Evolutionary conservation across 2,888 invertebrate genomes (phyloP).

Genomic region (Tanypteryx hageni): DNA sequence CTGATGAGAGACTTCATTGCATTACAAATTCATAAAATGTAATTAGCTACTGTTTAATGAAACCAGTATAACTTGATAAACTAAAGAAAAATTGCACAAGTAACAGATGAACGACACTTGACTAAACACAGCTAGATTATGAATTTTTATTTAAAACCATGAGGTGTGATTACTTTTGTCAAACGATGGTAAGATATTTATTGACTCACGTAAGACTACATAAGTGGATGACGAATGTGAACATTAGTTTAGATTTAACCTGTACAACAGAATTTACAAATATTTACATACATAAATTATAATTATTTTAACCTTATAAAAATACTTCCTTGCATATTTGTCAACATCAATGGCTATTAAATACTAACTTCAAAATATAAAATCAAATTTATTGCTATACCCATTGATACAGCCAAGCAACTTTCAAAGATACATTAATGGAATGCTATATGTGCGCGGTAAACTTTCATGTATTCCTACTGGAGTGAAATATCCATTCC

Average conservation of each 20-base stretch:
- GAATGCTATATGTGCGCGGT: neutral
- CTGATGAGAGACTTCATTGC: too few species aligned
- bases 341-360: neutral
- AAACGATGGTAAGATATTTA: too few species aligned
- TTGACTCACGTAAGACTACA: neutral
- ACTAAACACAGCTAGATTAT: too few species aligned
- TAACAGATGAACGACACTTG: too few species aligned
- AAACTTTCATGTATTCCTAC: neutral
- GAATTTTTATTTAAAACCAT: too few species aligned
- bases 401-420: neutral
- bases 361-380: neutral
- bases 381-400: neutral
- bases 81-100: too few species aligned
- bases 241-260: conserved; percentile 7
- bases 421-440: neutral
- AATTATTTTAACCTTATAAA: neutral
- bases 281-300: conserved; percentile 51
- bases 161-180: too few species aligned
- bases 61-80: too few species aligned
- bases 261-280: conserved; percentile 59
- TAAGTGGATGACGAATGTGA: neutral
- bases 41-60: too few species aligned
- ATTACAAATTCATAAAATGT: too few species aligned
- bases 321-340: neutral
- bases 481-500: neutral